Conservation (phyloP, 2,888 invertebrate species). For the Drosophila mettleri region DNA sequence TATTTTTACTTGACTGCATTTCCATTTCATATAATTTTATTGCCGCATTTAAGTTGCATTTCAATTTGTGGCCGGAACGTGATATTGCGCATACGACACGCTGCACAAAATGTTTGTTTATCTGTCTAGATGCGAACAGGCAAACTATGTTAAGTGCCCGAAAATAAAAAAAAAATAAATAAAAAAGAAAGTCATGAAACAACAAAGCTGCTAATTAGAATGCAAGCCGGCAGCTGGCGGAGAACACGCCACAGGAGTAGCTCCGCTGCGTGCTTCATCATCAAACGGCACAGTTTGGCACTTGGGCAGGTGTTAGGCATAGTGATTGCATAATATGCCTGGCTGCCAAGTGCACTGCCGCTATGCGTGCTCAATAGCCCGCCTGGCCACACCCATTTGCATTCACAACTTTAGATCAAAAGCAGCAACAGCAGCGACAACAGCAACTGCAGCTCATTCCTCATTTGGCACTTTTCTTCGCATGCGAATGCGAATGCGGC, state of each 20-base stretch:
- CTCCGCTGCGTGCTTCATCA: constrained; percentile 53
- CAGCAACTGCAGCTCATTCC: constrained; percentile 14
- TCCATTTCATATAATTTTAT: constrained; percentile 73
- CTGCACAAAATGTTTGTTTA: constrained; percentile 56
- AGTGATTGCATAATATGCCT: background rate
- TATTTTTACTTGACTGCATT: constrained; percentile 61
- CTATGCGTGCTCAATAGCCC: constrained; percentile 70
- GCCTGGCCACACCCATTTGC: constrained; percentile 31
- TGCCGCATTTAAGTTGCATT: constrained; percentile 74
- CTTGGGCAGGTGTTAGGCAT: constrained; percentile 34
- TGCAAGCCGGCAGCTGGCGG: constrained; percentile 60
- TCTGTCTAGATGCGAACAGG: constrained; percentile 55
- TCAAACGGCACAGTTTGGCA: constrained; percentile 51
- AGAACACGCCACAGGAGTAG: constrained; percentile 28
- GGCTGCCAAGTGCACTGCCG: constrained; percentile 32
- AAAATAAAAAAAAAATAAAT: constrained; percentile 27
- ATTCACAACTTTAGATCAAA: constrained; percentile 49
- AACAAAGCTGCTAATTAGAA: constrained; percentile 68
- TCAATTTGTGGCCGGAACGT: constrained; percentile 67
- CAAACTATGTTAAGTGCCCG: constrained; percentile 69
- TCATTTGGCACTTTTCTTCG: constrained; percentile 52
- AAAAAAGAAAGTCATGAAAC: too few relatives aligned
- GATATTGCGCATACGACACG: constrained; percentile 62
- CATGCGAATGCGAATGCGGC: constrained; percentile 49
- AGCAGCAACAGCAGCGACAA: constrained; percentile 15